Evolutionary conservation across 2,113 vertebrate genomes (phyloP).

Genomic region (Pangasianodon hypophthalmus): DNA sequence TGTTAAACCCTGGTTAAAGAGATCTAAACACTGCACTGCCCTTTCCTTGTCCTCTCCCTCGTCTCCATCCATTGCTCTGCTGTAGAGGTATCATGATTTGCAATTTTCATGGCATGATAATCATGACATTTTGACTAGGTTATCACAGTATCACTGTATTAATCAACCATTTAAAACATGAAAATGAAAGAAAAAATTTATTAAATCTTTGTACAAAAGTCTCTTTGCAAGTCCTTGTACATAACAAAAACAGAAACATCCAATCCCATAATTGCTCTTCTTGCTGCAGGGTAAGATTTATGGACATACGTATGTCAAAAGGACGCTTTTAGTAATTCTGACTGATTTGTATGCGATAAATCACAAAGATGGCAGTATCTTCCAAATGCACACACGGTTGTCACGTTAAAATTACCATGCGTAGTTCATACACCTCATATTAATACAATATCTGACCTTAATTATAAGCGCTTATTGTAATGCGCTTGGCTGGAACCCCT

Average conservation of each 20-base stretch:
- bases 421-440: neutral
- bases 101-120: neutral
- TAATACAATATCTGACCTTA: neutral
- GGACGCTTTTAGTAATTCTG: neutral
- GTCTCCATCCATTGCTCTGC: neutral
- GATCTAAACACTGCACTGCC: neutral
- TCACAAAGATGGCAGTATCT: neutral
- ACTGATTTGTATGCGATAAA: neutral
- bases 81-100: neutral
- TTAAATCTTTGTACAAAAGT: neutral
- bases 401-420: neutral
- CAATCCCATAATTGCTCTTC: neutral
- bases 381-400: neutral
- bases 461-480: neutral
- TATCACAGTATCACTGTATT: neutral
- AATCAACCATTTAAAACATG: neutral
- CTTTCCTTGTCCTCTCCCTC: neutral
- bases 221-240: neutral
- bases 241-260: neutral
- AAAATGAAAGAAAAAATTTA: neutral
- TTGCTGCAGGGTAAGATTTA: too few relatives aligned
- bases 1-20: conserved; percentile 1
- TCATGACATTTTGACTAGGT: neutral
- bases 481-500: neutral
- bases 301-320: neutral